Percentiles rank a stretch among this genome's conserved stretches.
These are phyloP conservation scores for Limenitis camilla DNA, from an alignment of 2,888 invertebrate genomes.

Conservation along the genomic window DNA sequence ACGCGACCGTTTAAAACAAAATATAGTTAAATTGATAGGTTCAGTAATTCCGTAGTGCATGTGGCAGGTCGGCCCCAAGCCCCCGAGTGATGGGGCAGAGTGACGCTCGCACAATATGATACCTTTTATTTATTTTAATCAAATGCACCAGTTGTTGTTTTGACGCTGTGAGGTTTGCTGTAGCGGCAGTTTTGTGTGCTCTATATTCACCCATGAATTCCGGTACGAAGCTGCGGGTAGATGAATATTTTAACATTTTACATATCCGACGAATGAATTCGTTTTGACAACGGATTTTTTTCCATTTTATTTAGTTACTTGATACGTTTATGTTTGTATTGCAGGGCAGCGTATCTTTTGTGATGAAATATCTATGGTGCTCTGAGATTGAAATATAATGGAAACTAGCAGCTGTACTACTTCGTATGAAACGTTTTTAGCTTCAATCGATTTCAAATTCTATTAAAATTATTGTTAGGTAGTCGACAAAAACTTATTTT, in stretches of 20 bases:
- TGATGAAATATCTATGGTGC: neutral
- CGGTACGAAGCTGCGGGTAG: slow-evolving; percentile 56
- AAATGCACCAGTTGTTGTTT: slow-evolving; percentile 62
- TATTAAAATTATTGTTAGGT: neutral
- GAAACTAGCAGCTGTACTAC: too few species aligned
- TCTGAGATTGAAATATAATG: neutral
- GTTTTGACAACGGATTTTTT: slow-evolving; percentile 53
- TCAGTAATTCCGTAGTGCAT: slow-evolving; percentile 21
- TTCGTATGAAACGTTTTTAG: too few species aligned
- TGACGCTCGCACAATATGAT: slow-evolving; percentile 40
- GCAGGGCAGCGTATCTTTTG: slow-evolving; percentile 26
- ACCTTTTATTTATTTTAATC: slow-evolving; percentile 70
- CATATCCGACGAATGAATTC: slow-evolving; percentile 68
- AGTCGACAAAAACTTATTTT: neutral
- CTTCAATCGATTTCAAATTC: too few species aligned
- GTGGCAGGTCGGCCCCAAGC: slow-evolving; percentile 2
- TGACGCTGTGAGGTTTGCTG: slow-evolving; percentile 56
- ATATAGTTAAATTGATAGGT: slow-evolving; percentile 20
- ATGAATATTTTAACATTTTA: slow-evolving; percentile 72
- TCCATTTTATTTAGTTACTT: slow-evolving; percentile 60
- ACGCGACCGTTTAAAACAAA: too few species aligned
- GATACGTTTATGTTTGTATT: slow-evolving; percentile 55
- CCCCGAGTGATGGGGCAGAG: slow-evolving; percentile 2
- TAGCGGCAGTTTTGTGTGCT: slow-evolving; percentile 54
- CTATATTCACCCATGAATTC: slow-evolving; percentile 64